A percentile compares a stretch with the other conserved stretches of the same genome.
Evolutionary conservation across 1,140 invertebrate genomes (phyloP).

Genomic region (Nasonia vitripennis): DNA sequence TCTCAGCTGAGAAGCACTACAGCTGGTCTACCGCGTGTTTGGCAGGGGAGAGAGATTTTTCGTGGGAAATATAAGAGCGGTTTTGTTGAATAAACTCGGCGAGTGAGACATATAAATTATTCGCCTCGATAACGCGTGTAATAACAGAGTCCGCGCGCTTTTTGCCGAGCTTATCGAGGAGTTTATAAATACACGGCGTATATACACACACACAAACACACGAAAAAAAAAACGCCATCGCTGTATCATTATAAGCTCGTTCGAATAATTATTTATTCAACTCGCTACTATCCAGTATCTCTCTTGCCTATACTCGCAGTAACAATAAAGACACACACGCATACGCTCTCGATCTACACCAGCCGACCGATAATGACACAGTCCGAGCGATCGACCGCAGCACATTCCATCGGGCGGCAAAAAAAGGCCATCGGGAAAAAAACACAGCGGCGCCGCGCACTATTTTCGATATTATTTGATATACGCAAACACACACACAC

Average conservation of each 20-base stretch:
- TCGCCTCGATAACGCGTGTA: too few relatives aligned
- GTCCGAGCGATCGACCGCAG: too few relatives aligned
- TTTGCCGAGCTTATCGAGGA: neutral
- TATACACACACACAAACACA: neutral
- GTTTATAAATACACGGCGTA: neutral
- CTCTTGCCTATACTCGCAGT: neutral
- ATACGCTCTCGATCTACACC: neutral
- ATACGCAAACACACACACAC: neutral
- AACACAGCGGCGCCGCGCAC: neutral
- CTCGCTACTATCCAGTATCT: neutral
- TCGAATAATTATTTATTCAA: neutral
- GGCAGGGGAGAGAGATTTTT: too few relatives aligned
- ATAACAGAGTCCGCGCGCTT: neutral
- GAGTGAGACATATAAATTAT: too few relatives aligned
- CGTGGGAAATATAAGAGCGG: too few relatives aligned
- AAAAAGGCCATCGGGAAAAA: neutral
- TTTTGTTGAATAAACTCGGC: too few relatives aligned
- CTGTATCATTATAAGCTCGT: neutral
- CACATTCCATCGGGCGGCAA: too few relatives aligned
- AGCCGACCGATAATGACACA: too few relatives aligned
- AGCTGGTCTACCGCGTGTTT: too few relatives aligned
- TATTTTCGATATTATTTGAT: neutral
- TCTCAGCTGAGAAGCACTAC: neutral
- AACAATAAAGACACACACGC: neutral
- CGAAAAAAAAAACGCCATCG: neutral